Base-by-base conservation (phyloP, 2,797 vertebrate genomes). In the Anisognathus igniventris region DNA sequence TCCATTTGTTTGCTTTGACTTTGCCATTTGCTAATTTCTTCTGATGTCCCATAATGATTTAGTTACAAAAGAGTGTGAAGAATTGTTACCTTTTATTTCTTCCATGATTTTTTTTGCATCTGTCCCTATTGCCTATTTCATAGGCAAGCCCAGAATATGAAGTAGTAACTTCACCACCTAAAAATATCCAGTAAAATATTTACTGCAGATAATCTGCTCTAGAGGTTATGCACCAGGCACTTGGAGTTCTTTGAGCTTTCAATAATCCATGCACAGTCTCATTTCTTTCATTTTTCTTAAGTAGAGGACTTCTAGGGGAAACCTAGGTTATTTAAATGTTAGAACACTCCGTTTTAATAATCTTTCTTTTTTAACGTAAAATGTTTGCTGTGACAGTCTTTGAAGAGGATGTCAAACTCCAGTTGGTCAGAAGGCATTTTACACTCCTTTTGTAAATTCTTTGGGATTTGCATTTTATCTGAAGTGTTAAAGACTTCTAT, bases 381-480 rank as follows among this genome's bases (percentile, higher is more conserved):
- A 13, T 64, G 48, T 53, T 66, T 78, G 31, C 44, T 76, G 33
- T 87, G 68, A 50, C 54, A 74, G 27, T 64, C 57, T 70, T 88
- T 79, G 27, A 79, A 80, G 75, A 80, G 31, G 18, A 13, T 65
- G 42, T 86, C 53, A 80, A 83, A 74, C 9, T 35, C 10, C 28
- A 31, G 15, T 48, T 81, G 90, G 62, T 88, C 76, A 92, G 80
- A 93, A 92, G 45, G 42, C 48, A 64, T 90, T 94, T 95, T 92
- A 42, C 10, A 20, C 40, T 85, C 5, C 16, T 79, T 87, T 83
- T 70, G 35, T 76, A 79, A 90, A 60, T 81, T 86, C 42, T 35
- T 84, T 61, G 70, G 47, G 70, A 84, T 72, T 58, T 89, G 14
- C 1, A 1, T 88, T 91, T 93, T 82, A 56, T 90, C 25, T 42